Evolutionary conservation across 2,113 vertebrate species (phyloP).

Genomic region (Platichthys stellatus): DNA sequence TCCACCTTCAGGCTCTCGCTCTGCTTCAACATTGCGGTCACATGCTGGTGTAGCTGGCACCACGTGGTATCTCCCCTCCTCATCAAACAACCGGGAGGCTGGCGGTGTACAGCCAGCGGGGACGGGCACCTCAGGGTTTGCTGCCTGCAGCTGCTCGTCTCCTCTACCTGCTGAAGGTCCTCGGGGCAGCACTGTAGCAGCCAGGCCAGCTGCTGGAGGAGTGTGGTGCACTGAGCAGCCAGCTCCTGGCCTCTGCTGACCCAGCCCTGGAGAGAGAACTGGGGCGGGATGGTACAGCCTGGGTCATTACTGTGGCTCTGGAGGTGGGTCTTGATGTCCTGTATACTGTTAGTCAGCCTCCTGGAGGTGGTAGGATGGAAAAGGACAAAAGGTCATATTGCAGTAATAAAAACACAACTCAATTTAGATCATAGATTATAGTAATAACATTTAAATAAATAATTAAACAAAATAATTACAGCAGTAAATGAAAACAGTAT

Average conservation of each 20-base stretch:
- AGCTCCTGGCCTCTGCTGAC: slow-evolving; percentile 81
- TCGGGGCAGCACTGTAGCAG: slow-evolving; percentile 91
- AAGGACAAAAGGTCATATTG: background rate
- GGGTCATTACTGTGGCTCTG: slow-evolving; percentile 62
- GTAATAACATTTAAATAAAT: no score
- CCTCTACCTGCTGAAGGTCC: slow-evolving; percentile 66
- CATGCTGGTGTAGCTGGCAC: slow-evolving; percentile 73
- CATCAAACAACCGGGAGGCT: slow-evolving; percentile 88
- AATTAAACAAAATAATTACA: no score
- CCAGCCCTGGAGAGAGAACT: slow-evolving; percentile 85
- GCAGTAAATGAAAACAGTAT: no score
- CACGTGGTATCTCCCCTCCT: slow-evolving; percentile 84
- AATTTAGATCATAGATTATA: no score
- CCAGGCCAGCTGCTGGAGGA: slow-evolving; percentile 89
- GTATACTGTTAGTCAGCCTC: slow-evolving; percentile 83
- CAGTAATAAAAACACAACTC: no score
- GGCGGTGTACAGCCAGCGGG: slow-evolving; percentile 81
- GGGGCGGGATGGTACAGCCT: slow-evolving; percentile 86
- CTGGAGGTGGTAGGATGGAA: slow-evolving; percentile 68
- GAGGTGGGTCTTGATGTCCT: slow-evolving; percentile 79
- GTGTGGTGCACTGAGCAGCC: slow-evolving; percentile 84
- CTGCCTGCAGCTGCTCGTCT: slow-evolving; percentile 40
- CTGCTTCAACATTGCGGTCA: slow-evolving; percentile 76
- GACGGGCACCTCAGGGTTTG: slow-evolving; percentile 83
- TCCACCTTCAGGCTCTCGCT: slow-evolving; percentile 80